These are phyloP conservation scores for Calephelis virginiensis DNA, from an alignment of 1,140 invertebrate genomes.

Conservation along the genomic window DNA sequence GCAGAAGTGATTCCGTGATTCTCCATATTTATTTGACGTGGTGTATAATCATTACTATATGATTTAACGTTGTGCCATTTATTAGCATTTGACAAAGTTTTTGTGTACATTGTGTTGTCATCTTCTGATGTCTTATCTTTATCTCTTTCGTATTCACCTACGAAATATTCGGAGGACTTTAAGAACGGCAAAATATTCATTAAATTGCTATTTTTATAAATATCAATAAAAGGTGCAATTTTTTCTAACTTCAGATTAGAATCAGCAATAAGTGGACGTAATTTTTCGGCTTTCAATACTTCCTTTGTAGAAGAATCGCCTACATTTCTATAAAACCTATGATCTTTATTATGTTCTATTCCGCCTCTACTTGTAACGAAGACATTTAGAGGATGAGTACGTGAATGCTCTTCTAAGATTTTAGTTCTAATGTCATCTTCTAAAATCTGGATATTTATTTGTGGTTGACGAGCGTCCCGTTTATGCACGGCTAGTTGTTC, in stretches of 20 bases:
- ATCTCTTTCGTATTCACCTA: slow-evolving; percentile 30
- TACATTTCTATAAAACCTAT: slow-evolving; percentile 6
- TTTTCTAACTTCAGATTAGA: slow-evolving; percentile 1
- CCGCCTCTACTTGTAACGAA: slow-evolving; percentile 41
- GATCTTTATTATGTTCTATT: slow-evolving; percentile 10
- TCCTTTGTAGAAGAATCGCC: background rate
- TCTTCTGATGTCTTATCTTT: slow-evolving; percentile 29
- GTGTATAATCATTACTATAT: slow-evolving; percentile 57
- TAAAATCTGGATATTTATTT: slow-evolving; percentile 63
- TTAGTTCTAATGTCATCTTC: slow-evolving; percentile 50
- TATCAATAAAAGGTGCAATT: background rate
- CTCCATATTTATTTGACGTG: slow-evolving; percentile 42
- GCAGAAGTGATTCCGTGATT: slow-evolving; percentile 21
- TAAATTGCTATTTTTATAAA: slow-evolving; percentile 30
- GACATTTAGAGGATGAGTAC: slow-evolving; percentile 40
- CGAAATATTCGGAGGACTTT: slow-evolving; percentile 54
- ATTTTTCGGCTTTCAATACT: background rate
- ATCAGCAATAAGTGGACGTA: background rate
- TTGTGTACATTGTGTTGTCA: slow-evolving; percentile 43
- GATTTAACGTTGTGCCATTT: slow-evolving; percentile 67
- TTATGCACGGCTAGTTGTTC: slow-evolving; percentile 40
- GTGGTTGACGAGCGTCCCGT: slow-evolving; percentile 39
- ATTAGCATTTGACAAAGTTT: slow-evolving; percentile 48
- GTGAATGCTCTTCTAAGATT: slow-evolving; percentile 46
- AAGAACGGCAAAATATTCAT: slow-evolving; percentile 54